These are phyloP conservation scores for Elymnias hypermnestra DNA, from an alignment of 1,140 invertebrate genomes.

Conservation along the genomic window DNA sequence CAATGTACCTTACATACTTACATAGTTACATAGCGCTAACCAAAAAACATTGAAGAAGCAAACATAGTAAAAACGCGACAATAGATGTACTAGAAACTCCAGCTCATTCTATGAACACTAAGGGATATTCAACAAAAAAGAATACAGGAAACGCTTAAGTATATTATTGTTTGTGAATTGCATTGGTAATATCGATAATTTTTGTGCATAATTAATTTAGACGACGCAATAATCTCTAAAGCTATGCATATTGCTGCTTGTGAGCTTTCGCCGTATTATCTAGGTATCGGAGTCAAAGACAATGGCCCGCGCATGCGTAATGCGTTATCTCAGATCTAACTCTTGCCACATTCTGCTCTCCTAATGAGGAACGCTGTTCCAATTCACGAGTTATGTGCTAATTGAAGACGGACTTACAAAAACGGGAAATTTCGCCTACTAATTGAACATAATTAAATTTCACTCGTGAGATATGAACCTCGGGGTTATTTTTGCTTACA, in stretches of 20 bases:
- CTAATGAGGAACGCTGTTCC: constrained; percentile 67
- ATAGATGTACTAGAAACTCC: no score
- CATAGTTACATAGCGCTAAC: no score
- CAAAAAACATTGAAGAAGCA: no score
- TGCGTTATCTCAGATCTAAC: constrained; percentile 67
- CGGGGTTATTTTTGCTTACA: no score
- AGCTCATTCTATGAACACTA: no score
- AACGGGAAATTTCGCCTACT: constrained; percentile 44
- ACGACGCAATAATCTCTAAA: constrained; percentile 37
- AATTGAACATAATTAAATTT: constrained; percentile 53
- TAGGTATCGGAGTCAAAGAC: constrained; percentile 64
- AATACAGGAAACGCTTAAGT: no score
- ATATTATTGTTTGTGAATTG: no score
- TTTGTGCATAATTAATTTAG: no score
- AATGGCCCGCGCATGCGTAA: constrained; percentile 71
- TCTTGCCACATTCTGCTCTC: constrained; percentile 61
- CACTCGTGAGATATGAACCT: constrained; percentile 20
- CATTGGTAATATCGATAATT: no score
- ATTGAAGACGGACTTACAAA: constrained; percentile 52
- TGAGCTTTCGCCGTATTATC: constrained; percentile 57
- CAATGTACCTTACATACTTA: no score
- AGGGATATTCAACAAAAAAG: no score
- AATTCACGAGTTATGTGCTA: constrained; percentile 59
- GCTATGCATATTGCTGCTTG: constrained; percentile 37
- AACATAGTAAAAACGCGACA: no score